Evolutionary conservation across 2,113 vertebrate species (phyloP).

Genomic region (Ellobius talpinus): DNA sequence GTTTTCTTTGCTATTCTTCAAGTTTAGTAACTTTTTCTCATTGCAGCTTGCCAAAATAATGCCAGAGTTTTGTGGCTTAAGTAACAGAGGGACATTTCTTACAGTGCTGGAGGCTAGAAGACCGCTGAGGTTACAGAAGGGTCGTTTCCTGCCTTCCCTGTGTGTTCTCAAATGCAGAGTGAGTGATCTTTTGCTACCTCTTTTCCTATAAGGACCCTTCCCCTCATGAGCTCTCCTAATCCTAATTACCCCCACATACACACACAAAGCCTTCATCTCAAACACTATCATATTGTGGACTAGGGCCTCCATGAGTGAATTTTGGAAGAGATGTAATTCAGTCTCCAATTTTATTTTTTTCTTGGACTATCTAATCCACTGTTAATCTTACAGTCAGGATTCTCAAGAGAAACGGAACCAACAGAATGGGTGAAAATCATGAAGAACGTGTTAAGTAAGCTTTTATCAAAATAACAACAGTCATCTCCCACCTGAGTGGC

Average conservation of each 20-base stretch:
- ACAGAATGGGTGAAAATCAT: not conserved
- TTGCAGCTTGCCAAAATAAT: not conserved
- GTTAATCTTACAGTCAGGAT: not conserved
- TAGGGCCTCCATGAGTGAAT: not conserved
- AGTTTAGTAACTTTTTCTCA: not conserved
- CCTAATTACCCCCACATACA: not conserved
- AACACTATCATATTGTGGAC: not conserved
- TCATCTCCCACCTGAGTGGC: not conserved
- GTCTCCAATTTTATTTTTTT: not conserved
- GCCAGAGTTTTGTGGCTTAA: not conserved
- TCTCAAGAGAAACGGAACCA: not conserved
- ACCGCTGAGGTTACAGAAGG: not conserved
- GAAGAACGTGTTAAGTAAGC: not conserved
- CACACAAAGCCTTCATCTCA: not conserved
- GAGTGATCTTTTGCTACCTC: not conserved
- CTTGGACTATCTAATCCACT: not conserved
- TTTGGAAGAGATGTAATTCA: not conserved
- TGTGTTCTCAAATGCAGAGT: not conserved
- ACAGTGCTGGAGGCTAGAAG: not conserved
- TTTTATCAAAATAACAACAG: not conserved
- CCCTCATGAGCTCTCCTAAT: not conserved
- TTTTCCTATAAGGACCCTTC: not conserved
- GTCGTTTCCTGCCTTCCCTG: not conserved
- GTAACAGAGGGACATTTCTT: not conserved
- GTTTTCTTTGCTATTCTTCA: slow-evolving; percentile 31